These are phyloP conservation scores for Coenobita brevimanus DNA, from an alignment of 1,140 invertebrate genomes.

Conservation along the genomic window DNA sequence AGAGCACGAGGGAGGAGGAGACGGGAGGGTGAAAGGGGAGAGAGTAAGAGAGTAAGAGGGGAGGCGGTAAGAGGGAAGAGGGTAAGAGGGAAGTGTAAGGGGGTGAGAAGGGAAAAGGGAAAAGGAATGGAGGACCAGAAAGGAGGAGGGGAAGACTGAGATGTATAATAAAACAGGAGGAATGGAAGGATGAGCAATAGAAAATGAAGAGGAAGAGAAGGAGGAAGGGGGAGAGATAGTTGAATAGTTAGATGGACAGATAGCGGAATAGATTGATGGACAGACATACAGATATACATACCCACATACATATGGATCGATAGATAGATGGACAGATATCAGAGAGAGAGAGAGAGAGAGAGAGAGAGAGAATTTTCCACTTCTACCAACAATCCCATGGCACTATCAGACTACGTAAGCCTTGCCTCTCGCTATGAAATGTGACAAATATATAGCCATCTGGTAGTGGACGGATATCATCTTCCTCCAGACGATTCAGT, in stretches of 20 bases:
- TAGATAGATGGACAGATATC: no score
- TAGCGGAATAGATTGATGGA: no score
- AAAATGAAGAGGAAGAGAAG: neutral
- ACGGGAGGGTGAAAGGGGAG: neutral
- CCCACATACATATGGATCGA: no score
- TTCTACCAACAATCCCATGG: no score
- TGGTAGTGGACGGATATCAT: no score
- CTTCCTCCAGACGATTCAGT: no score
- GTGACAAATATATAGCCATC: no score
- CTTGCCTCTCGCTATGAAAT: no score
- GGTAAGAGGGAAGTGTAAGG: neutral
- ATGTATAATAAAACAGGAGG: no score
- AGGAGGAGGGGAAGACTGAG: neutral
- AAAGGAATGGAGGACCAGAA: neutral
- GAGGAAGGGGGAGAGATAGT: neutral
- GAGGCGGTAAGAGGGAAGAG: neutral
- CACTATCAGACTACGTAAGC: no score
- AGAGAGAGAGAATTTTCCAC: conserved; percentile 28
- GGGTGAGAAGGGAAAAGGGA: neutral
- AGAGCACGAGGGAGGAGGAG: conserved; percentile 19
- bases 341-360: no score
- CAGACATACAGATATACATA: no score
- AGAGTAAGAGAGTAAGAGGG: neutral
- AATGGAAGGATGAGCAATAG: neutral
- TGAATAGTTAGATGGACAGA: neutral